Percentiles rank a stretch among this genome's conserved stretches.
phyloP scores from a whole-genome alignment of 1,140 invertebrate species.

The Philopotamus ludificatus region DNA sequence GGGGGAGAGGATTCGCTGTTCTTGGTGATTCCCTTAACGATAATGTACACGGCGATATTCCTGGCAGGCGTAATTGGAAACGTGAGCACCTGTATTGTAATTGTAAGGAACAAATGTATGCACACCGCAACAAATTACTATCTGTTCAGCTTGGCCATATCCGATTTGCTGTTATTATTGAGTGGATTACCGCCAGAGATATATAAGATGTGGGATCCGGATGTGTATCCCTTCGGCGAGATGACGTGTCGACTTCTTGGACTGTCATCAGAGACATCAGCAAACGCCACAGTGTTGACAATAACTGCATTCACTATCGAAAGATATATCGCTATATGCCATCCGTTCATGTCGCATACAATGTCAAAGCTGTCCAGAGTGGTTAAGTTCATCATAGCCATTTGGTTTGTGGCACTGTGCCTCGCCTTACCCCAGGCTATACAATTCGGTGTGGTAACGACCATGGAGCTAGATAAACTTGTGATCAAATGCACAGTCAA shows the following conservation, averaged over 20 bases:
- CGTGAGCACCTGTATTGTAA: conserved; percentile 81
- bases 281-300: conserved; percentile 88
- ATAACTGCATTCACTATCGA: conserved; percentile 95
- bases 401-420: conserved; percentile 70
- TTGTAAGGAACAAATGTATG: conserved; percentile 78
- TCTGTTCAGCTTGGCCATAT: conserved; percentile 82
- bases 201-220: conserved; percentile 75
- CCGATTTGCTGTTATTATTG: conserved; percentile 80
- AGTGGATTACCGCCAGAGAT: conserved; percentile 77
- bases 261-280: conserved; percentile 78
- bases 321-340: conserved; percentile 91
- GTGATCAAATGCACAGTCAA: conserved; percentile 59
- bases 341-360: conserved; percentile 85
- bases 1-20: conserved; percentile 55
- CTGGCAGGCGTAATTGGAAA: conserved; percentile 82
- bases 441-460: conserved; percentile 67
- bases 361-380: conserved; percentile 76
- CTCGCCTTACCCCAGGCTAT: conserved; percentile 79
- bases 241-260: conserved; percentile 73
- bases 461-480: conserved; percentile 51
- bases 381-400: conserved; percentile 66
- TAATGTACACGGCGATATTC: conserved; percentile 76
- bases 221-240: conserved; percentile 74
- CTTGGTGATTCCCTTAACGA: conserved; percentile 62
- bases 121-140: conserved; percentile 84